Evolutionary conservation across 1,140 invertebrate genomes (phyloP), one percentile per base, ranked within the genome.

Genomic region (Philotrypesis tridentata): DNA sequence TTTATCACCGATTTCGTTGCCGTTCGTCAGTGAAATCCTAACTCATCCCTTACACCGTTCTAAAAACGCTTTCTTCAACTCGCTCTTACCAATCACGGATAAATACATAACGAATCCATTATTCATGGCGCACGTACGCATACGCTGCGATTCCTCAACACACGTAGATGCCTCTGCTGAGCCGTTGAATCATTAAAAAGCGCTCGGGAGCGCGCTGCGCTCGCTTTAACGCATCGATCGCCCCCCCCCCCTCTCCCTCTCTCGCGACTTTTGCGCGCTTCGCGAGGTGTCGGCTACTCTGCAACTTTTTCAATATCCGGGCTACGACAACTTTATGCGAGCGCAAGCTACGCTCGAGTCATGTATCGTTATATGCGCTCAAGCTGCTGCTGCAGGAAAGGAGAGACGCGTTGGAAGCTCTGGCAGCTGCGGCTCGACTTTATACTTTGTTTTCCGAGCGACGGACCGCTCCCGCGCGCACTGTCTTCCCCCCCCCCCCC

Each of bases 41-140:
- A n/a, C n/a, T n/a, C n/a, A n/a, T n/a, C n/a, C n/a, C n/a, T n/a
- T n/a, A n/a, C n/a, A n/a, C n/a, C n/a, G n/a, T n/a, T n/a, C n/a
- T n/a, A n/a, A n/a, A n/a, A n/a, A n/a, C n/a, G n/a, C 12, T 65
- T 25, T 21, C 61, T 27, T 25, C 61, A 11, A 9, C 61, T 29
- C 23, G 25, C 61, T 14, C n/a, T 17, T n/a, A 14, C 43, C 83
- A 75, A 78, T 85, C 81, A 29, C 78, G 82, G 85, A 85, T 85
- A 85, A 86, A 87, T 85, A 85, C 83, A 43, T 84, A 84, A 84
- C 84, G 81, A 77, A 84, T 85, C 81, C 85, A 86, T 87, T 87
- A 87, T 87, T 87, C 83, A 86, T 84, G 67, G 23, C 31, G 60
- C 82, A n/a, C n/a, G n/a, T n/a, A n/a, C 61, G 68, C 80, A 83